phyloP scores from a whole-genome alignment of 1,140 invertebrate genomes.

The Drosophila ercepeae region DNA sequence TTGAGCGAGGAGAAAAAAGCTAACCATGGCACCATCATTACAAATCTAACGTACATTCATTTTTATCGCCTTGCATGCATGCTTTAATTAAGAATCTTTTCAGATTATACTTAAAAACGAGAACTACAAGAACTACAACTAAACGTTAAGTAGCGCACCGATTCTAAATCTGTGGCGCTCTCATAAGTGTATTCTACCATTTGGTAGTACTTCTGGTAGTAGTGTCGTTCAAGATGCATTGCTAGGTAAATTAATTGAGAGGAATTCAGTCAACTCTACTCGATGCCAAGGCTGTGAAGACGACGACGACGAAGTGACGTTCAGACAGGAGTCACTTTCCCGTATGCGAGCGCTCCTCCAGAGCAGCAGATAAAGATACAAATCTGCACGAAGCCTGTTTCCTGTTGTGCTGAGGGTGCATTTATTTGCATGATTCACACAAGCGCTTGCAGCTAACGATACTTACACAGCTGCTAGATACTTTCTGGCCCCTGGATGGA shows the following conservation, averaged over 20 bases:
- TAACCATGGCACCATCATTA: conserved; percentile 45
- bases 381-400: conserved; percentile 81
- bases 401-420: conserved; percentile 79
- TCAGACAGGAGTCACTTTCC: conserved; percentile 57
- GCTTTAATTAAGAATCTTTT: conserved; percentile 54
- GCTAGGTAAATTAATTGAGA: conserved; percentile 78
- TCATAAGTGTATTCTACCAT: conserved; percentile 4
- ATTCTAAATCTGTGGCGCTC: conserved; percentile 36
- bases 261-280: conserved; percentile 68
- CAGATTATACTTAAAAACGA: conserved; percentile 41
- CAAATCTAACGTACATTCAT: conserved; percentile 59
- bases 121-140: conserved; percentile 34
- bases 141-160: conserved; percentile 36
- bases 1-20: conserved; percentile 44
- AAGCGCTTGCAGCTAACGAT: conserved; percentile 32
- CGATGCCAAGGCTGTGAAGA: conserved; percentile 19
- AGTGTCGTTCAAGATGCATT: conserved; percentile 45
- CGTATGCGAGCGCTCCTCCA: conserved; percentile 53
- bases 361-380: conserved; percentile 73
- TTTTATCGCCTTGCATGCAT: conserved; percentile 59
- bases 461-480: conserved; percentile 20
- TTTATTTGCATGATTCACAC: conserved; percentile 80
- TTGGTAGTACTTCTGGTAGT: conserved; percentile 7
- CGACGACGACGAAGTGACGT: conserved; percentile 12
- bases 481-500: conserved; percentile 11